Percentiles rank a stretch among this genome's conserved stretches.
Conservation (phyloP, 2,113 vertebrate genomes). For the Odocoileus hemionus region DNA sequence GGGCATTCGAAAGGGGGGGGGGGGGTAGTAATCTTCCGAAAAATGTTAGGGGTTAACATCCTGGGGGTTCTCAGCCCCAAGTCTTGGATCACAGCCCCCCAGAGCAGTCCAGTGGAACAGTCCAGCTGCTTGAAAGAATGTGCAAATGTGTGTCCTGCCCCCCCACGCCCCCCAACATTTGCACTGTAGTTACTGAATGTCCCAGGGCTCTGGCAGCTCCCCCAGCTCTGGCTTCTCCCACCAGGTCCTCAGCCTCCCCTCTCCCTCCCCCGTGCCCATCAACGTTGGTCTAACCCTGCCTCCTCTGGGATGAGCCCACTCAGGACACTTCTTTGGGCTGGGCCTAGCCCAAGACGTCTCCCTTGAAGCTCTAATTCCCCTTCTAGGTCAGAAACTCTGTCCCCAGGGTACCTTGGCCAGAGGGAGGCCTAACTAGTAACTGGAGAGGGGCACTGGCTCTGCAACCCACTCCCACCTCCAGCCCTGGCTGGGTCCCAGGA, state of each 20-base stretch:
- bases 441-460: slow-evolving; percentile 25
- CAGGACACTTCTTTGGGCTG: not conserved
- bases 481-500: slow-evolving; percentile 37
- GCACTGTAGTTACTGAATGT: slow-evolving; percentile 61
- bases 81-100: not conserved
- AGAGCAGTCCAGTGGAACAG: not conserved
- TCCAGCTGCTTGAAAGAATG: slow-evolving; percentile 42
- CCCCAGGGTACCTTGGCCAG: slow-evolving; percentile 4
- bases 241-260: not conserved
- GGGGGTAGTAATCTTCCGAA: slow-evolving; percentile 2
- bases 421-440: slow-evolving; percentile 22
- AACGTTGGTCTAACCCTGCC: not conserved
- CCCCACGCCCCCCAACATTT: not conserved
- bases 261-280: not conserved
- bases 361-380: not conserved
- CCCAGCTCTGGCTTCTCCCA: not conserved
- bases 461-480: not conserved
- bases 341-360: not conserved
- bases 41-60: slow-evolving; percentile 35
- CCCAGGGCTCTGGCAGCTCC: slow-evolving; percentile 12
- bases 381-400: not conserved
- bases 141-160: not conserved
- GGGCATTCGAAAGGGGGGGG: not conserved
- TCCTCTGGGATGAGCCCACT: not conserved
- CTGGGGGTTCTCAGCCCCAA: slow-evolving; percentile 7